Percentiles rank a stretch among this genome's conserved stretches.
phyloP scores from a whole-genome alignment of 2,113 vertebrate genomes.

The Panurus biarmicus region DNA sequence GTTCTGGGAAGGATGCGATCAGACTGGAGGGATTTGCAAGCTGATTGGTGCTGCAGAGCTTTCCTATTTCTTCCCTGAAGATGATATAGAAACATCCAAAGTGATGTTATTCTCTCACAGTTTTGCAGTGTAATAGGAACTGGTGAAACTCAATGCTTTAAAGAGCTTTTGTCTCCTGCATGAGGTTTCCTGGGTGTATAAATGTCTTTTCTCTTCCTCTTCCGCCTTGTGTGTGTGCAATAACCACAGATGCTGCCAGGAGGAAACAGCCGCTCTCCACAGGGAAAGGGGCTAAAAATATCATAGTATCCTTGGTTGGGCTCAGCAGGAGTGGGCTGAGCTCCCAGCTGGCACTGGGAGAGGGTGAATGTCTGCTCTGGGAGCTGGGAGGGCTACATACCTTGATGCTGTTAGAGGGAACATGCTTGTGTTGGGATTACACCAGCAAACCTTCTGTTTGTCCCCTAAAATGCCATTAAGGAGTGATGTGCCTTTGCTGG shows the following conservation, averaged over 20 bases:
- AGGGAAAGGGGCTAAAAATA: constrained; percentile 35
- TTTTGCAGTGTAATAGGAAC: background rate
- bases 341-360: background rate
- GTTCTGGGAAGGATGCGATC: background rate
- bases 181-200: background rate
- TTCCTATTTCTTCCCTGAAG: background rate
- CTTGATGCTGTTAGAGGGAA: background rate
- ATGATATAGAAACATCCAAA: background rate
- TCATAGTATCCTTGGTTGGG: background rate
- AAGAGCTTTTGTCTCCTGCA: background rate
- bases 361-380: background rate
- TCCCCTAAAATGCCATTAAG: background rate
- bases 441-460: background rate
- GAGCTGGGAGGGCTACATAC: background rate
- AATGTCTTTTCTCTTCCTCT: background rate
- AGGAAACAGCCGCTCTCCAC: background rate
- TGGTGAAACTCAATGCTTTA: background rate
- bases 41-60: background rate
- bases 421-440: background rate
- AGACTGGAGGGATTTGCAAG: background rate
- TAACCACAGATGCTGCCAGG: background rate
- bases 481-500: background rate
- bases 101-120: background rate
- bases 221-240: background rate
- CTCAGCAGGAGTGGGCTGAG: background rate